Evolutionary conservation across 2,113 vertebrate species (phyloP), one percentile per base, ranked within the genome.

Genomic region (Leucoraja erinaceus): DNA sequence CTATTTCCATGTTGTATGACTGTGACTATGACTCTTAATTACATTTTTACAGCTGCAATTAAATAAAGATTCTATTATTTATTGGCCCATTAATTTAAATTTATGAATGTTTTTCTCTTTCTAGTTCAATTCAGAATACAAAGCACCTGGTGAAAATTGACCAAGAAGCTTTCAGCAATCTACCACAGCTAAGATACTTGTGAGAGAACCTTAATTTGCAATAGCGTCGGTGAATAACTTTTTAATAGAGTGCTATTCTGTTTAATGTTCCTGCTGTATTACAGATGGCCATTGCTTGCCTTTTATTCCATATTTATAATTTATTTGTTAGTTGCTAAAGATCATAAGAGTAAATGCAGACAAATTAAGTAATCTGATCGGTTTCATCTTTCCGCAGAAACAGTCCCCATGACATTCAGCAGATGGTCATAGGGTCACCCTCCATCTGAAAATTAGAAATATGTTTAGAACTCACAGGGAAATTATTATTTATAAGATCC

Each of bases 121-220:
- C 86, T 95, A 98, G 98, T 94, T 95, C 96, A 93, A 96, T 99
- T 95, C 96, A 96, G 95, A 98, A 98, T 94, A 97, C 97, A 0
- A 98, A 97, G 95, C 97, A 97, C 94, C 96, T 99, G 93, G 94
- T 96, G 93, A 90, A 95, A 63, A 97, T 98, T 76, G 97, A 97
- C 86, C 95, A 96, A 0, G 97, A 96, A 90, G 98, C 97, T 0
- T 98, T 99, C 95, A 96, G 95, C 94, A 97, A 98, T 94, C 97
- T 99, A 93, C 96, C 98, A 86, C 97, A 93, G 90, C 95, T 99
- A 95, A 96, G 97, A 95, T 97, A 98, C 94, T 94, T 98, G 98
- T 98, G 96, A 98, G 97, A 92, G 90, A 72, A 91, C 38, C 66
- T 72, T 72, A 74, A 91, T 72, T 72, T 91, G 68, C 90, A 72